phyloP scores from a whole-genome alignment of 1,140 invertebrate genomes.

The Cecropterus lyciades region DNA sequence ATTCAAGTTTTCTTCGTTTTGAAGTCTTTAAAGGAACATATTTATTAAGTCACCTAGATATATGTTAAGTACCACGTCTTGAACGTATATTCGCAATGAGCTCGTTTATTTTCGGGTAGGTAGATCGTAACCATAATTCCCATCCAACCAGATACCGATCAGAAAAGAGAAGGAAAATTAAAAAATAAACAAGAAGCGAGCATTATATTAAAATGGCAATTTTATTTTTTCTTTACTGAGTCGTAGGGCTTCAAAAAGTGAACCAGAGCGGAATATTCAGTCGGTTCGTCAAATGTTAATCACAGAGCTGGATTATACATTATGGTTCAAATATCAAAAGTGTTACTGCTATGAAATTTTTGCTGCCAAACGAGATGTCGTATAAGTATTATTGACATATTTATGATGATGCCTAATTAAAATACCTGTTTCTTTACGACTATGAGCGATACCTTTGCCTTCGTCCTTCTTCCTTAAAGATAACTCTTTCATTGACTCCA shows the following conservation, averaged over 20 bases:
- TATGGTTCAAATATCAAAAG: constrained; percentile 80
- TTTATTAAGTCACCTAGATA: too few species aligned
- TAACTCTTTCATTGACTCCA: too few species aligned
- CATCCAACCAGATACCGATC: constrained; percentile 22
- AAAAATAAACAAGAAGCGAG: constrained; percentile 52
- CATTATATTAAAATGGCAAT: constrained; percentile 47
- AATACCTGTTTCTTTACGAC: not conserved
- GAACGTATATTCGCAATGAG: too few species aligned
- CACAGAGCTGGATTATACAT: constrained; percentile 71
- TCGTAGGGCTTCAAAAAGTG: constrained; percentile 68
- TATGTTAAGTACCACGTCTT: too few species aligned
- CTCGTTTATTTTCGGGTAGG: not conserved
- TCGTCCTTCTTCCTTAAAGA: too few species aligned
- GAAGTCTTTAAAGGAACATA: too few species aligned
- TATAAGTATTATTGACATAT: constrained; percentile 12
- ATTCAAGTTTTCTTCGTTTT: too few species aligned
- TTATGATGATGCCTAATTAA: constrained; percentile 1
- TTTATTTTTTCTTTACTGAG: constrained; percentile 57
- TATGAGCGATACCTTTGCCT: not conserved
- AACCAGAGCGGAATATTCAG: constrained; percentile 71
- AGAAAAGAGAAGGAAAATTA: constrained; percentile 41
- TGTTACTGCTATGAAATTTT: constrained; percentile 46
- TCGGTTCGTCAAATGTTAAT: constrained; percentile 77
- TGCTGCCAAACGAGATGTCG: constrained; percentile 46
- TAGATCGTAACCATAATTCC: constrained; percentile 2